Evolutionary conservation across 2,113 vertebrate species (phyloP).

Genomic region (Ptilorrhoa leucosticta): DNA sequence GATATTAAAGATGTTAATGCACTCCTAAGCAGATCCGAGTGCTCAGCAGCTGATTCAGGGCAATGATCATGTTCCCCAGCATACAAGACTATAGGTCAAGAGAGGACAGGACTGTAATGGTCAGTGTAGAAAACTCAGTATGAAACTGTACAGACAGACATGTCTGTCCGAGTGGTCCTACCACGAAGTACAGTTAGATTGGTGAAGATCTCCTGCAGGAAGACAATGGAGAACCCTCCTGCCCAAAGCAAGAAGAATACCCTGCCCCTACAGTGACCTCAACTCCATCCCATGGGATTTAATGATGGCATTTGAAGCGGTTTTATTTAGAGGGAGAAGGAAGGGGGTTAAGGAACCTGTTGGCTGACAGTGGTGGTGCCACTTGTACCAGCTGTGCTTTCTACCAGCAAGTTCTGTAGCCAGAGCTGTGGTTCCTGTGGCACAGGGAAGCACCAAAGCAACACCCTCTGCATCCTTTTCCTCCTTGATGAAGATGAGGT

Average conservation of each 20-base stretch:
- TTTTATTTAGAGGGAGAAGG: background rate
- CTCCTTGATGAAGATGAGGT: background rate
- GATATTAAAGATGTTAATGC: background rate
- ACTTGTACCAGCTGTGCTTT: background rate
- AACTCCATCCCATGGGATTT: background rate
- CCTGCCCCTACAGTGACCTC: background rate
- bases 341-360: rapidly evolving
- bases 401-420: background rate
- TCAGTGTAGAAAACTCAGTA: background rate
- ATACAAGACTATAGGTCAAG: background rate
- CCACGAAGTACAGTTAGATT: background rate
- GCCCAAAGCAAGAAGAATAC: background rate
- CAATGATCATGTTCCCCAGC: background rate
- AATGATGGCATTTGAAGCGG: background rate
- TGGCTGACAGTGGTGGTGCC: background rate
- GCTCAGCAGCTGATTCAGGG: background rate
- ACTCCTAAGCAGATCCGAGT: background rate
- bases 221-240: background rate
- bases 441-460: background rate
- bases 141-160: background rate
- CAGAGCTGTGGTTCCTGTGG: background rate
- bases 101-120: background rate
- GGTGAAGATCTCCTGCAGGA: background rate
- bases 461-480: background rate
- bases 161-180: background rate